Evolutionary conservation across 2,113 vertebrate species (phyloP).

Genomic region (Datnioides undecimradiatus): DNA sequence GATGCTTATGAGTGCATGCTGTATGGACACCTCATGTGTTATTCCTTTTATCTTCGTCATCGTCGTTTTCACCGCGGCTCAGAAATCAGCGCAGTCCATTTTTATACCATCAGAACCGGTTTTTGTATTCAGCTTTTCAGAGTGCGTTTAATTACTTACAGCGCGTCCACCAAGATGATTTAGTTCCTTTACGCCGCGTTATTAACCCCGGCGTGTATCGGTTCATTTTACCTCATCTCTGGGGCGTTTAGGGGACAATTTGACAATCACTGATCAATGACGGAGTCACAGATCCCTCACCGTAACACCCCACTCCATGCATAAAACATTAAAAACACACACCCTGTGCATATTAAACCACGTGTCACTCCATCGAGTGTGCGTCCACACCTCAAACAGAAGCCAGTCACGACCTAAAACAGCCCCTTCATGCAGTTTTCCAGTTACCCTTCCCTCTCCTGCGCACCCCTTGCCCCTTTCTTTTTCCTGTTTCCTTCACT

Average conservation of each 20-base stretch:
- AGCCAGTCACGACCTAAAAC: slow-evolving; percentile 11
- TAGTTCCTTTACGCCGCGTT: slow-evolving; percentile 20
- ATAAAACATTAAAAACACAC: slow-evolving; percentile 24
- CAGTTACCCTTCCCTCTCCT: background rate
- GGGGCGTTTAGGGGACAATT: slow-evolving; percentile 48
- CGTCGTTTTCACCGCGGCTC: slow-evolving; percentile 50
- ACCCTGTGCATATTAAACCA: slow-evolving; percentile 7
- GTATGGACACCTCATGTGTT: slow-evolving; percentile 63
- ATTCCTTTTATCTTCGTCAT: slow-evolving; percentile 56
- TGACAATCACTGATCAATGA: slow-evolving; percentile 74
- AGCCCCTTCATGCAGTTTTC: slow-evolving; percentile 6
- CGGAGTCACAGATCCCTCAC: slow-evolving; percentile 36
- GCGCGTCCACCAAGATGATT: slow-evolving; percentile 6
- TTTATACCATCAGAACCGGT: slow-evolving; percentile 53
- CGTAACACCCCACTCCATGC: slow-evolving; percentile 4
- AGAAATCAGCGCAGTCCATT: slow-evolving; percentile 47
- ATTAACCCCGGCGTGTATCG: background rate
- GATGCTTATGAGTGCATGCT: slow-evolving; percentile 69
- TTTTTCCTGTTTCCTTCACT: slow-evolving; percentile 3
- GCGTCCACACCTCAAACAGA: slow-evolving; percentile 20
- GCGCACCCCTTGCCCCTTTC: background rate
- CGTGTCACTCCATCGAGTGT: slow-evolving; percentile 29
- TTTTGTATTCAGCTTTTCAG: slow-evolving; percentile 53
- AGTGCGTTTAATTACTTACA: slow-evolving; percentile 33
- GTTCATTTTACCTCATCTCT: slow-evolving; percentile 17